Conservation (phyloP, 2,888 invertebrate species). For the Drosophila rubida region DNA sequence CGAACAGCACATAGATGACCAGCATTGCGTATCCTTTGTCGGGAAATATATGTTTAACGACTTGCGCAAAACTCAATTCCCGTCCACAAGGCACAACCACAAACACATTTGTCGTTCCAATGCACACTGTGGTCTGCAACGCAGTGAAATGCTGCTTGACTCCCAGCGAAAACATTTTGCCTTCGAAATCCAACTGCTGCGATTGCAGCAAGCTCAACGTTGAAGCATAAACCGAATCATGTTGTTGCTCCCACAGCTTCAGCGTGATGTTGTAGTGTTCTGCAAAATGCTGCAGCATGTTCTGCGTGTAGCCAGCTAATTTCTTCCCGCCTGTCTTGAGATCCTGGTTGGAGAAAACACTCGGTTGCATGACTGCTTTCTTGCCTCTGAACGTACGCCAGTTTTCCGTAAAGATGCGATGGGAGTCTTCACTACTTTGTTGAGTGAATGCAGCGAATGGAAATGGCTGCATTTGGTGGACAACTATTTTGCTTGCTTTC, state of each 20-base stretch:
- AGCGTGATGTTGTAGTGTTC: background rate
- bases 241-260: background rate
- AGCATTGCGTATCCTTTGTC: background rate
- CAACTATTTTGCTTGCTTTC: rapidly evolving
- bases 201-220: background rate
- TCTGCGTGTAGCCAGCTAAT: background rate
- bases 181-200: background rate
- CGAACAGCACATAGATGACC: background rate
- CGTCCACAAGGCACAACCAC: background rate
- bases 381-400: conserved; percentile 35
- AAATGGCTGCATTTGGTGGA: conserved; percentile 48
- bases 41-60: background rate
- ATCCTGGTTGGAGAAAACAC: background rate
- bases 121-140: background rate
- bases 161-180: background rate
- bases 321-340: background rate
- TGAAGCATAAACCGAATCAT: background rate
- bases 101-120: background rate
- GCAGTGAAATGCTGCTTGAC: background rate
- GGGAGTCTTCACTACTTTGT: rapidly evolving
- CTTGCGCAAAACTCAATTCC: background rate
- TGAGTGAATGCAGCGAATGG: conserved; percentile 32
- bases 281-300: background rate
- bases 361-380: background rate
- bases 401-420: conserved; percentile 20